phyloP scores from a whole-genome alignment of 2,888 invertebrate species.

The Xestia sexstrigata region DNA sequence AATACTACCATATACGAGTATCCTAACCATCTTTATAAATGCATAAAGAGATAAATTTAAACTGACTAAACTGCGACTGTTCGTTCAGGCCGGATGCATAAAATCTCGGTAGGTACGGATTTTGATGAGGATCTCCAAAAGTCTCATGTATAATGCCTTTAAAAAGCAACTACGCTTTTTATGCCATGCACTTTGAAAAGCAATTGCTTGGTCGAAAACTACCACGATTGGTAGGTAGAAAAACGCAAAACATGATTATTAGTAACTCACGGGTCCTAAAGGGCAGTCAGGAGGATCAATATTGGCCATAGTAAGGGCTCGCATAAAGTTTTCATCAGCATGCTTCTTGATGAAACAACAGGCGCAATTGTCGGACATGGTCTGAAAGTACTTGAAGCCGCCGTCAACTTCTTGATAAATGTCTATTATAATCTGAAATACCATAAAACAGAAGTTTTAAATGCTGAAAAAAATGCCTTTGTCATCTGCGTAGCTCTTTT shows the following conservation, averaged over 20 bases:
- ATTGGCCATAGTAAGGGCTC: constrained; percentile 60
- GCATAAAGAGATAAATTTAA: background rate
- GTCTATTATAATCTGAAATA: constrained; percentile 63
- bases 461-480: background rate
- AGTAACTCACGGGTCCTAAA: constrained; percentile 69
- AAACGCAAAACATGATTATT: background rate
- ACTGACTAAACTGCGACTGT: background rate
- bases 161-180: background rate
- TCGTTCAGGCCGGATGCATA: background rate
- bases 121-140: background rate
- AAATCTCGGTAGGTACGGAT: background rate
- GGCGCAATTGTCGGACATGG: constrained; percentile 70
- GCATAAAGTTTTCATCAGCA: constrained; percentile 70
- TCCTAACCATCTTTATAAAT: background rate
- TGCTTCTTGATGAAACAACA: constrained; percentile 71
- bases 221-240: background rate
- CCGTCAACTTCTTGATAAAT: constrained; percentile 79
- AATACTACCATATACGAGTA: no score
- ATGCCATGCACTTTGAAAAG: no score
- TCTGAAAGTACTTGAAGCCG: constrained; percentile 80
- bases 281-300: constrained; percentile 74
- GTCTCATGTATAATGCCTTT: background rate
- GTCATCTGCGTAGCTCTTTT: background rate
- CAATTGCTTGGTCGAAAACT: background rate
- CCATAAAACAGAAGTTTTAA: background rate